phyloP scores from a whole-genome alignment of 2,113 vertebrate species.

The Lepus americanus region DNA sequence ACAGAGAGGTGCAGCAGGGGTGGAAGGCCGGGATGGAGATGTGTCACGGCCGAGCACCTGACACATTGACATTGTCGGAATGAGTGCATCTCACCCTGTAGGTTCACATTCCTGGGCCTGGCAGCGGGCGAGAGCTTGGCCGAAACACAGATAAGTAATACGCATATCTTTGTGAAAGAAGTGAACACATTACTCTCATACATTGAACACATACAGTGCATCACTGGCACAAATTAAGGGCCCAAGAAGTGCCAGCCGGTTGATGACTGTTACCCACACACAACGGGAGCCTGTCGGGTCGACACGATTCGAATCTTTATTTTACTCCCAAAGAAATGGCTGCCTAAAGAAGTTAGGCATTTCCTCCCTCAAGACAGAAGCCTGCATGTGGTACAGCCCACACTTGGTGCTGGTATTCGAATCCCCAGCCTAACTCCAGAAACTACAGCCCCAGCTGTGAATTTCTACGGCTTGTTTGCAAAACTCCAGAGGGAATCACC shows the following conservation, averaged over 20 bases:
- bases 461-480: background rate
- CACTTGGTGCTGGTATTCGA: background rate
- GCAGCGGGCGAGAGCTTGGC: background rate
- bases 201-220: background rate
- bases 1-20: too few relatives aligned
- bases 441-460: background rate
- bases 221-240: background rate
- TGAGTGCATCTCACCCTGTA: accelerated
- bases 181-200: background rate
- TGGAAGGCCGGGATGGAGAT: background rate
- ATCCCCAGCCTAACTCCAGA: background rate
- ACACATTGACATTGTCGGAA: accelerated
- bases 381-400: background rate
- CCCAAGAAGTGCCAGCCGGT: background rate
- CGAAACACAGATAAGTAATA: background rate
- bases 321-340: background rate
- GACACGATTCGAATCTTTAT: background rate
- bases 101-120: background rate
- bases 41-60: background rate
- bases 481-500: background rate
- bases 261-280: background rate
- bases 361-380: background rate
- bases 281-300: background rate
- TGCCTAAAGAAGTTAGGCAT: background rate
- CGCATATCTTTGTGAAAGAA: background rate